phyloP scores from a whole-genome alignment of 2,888 invertebrate species.

The Mesorhabditis belari region DNA sequence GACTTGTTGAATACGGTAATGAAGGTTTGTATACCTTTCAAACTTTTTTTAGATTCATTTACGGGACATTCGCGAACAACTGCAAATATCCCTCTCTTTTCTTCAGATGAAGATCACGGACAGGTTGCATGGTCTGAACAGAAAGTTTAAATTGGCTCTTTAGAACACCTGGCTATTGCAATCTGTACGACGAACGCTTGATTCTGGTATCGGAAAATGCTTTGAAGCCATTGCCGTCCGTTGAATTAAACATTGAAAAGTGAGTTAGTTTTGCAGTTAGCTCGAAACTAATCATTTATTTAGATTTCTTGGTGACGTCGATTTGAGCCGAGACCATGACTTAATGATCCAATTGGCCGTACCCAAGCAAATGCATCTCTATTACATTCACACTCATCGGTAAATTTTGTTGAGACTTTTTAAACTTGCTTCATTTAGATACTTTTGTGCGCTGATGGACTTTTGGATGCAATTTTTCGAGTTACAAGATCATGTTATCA shows the following conservation, averaged over 20 bases:
- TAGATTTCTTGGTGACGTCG: conserved; percentile 53
- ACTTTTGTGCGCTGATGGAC: conserved; percentile 78
- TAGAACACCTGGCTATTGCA: not conserved
- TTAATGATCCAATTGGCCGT: conserved; percentile 71
- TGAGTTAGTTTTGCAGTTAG: not conserved
- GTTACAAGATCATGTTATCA: conserved; percentile 68
- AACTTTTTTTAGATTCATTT: not conserved
- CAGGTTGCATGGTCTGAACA: not conserved
- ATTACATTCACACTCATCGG: conserved; percentile 65
- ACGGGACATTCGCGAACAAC: not conserved
- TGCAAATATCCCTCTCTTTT: not conserved
- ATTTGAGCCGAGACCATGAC: conserved; percentile 63
- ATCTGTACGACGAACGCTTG: not conserved
- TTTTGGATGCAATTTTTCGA: conserved; percentile 75
- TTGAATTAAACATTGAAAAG: not conserved
- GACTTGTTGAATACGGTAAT: not conserved
- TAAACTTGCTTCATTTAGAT: conserved; percentile 59
- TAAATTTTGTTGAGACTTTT: not conserved
- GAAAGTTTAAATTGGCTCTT: not conserved
- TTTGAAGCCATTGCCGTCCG: conserved; percentile 1
- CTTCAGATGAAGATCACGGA: not conserved
- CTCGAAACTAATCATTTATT: conserved; percentile 2
- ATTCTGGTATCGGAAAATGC: not conserved
- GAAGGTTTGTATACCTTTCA: not conserved
- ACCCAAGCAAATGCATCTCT: conserved; percentile 55